Conservation (phyloP, 2,113 vertebrate species). For the human (Homo sapiens) region GRCh38 chr18:33230001-33230500, state of each 20-base stretch:
- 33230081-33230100: background rate
- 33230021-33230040: background rate
- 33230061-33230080: background rate
- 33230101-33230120: background rate
- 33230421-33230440: background rate
- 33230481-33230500: background rate
- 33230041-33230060: background rate
- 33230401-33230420: accelerated
- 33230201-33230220: background rate
- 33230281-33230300: background rate
- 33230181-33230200: background rate
- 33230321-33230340: background rate
- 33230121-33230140: background rate
- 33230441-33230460: background rate
- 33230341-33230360: no score
- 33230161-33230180: background rate
- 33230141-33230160: background rate
- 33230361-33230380: background rate
- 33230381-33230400: background rate
- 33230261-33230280: background rate
- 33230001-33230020: background rate
- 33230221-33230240: background rate
- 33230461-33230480: background rate
- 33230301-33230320: background rate
- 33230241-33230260: no score